Conservation (phyloP, 2,888 invertebrate species). For the Cerastis rubricosa region DNA sequence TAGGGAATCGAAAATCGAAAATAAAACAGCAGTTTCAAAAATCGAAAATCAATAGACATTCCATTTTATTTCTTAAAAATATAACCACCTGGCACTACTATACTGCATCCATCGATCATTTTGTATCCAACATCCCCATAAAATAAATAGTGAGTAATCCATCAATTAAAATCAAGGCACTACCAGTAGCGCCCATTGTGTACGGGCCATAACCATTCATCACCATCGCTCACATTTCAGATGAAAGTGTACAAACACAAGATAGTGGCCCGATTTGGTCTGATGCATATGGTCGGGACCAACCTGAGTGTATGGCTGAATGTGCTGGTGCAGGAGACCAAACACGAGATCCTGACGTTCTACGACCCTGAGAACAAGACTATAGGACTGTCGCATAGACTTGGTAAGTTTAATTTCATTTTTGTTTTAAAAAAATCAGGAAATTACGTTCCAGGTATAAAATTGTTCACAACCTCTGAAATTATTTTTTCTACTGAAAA, state of each 20-base stretch:
- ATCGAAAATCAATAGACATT: neutral
- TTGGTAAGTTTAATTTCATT: conserved; percentile 87
- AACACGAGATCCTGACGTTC: conserved; percentile 98
- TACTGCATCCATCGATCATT: conserved; percentile 23
- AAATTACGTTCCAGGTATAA: neutral
- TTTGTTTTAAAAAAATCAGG: neutral
- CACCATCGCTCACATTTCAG: conserved; percentile 86
- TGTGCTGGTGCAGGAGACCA: conserved; percentile 98
- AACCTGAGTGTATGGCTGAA: conserved; percentile 99
- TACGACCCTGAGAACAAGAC: conserved; percentile 97
- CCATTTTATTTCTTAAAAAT: neutral
- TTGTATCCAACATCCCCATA: conserved; percentile 5
- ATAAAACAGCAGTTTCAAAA: neutral
- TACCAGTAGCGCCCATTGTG: conserved; percentile 28
- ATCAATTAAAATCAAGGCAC: conserved; percentile 52
- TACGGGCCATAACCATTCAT: conserved; percentile 43
- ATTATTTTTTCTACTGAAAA: neutral
- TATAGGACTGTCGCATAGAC: conserved; percentile 94
- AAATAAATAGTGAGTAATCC: conserved; percentile 34
- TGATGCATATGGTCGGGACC: conserved; percentile 99
- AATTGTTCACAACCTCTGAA: neutral
- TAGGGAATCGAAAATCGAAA: neutral
- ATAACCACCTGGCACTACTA: neutral
- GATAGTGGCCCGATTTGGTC: conserved; percentile 97
- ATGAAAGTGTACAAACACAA: conserved; percentile 97